Base-by-base conservation (phyloP, 2,113 vertebrate genomes). In the Pipa parva region DNA sequence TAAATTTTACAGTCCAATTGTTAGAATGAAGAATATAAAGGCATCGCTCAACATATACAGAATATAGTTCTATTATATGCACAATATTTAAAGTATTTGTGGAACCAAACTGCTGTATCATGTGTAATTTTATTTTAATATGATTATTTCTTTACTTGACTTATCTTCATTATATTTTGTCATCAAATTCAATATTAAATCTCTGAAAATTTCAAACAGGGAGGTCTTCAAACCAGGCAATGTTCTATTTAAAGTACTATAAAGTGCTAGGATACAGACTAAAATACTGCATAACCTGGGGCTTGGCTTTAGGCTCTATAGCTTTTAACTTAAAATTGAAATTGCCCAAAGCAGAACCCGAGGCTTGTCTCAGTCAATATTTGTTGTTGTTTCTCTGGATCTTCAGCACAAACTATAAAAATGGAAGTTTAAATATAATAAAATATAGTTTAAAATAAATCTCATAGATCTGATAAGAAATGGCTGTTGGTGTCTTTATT, bases 291-390 rank as follows among this genome's bases (percentile, higher is more conserved):
- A 49, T 18, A 15, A 20, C 46, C 36, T n/a, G 13, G 49, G 31
- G 46, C 24, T 49, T 28, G 17, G 29, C 65, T 58, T 37, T 37
- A 18, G 22, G 42, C 45, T 39, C 21, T 42, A 25, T 52, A 9
- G 20, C 37, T 66, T 57, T 57, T 59, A 22, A 50, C 64, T 68
- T 59, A 33, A 60, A 60, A 52, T 68, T 68, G 9, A 21, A n/a
- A 51, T 11, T 36, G 42, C 46, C 31, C 10, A 36, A 59, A 68
- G 25, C 65, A 37, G 10, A 42, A 50, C 56, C 58, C 39, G n/a
- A 48, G 64, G 64, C 55, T 37, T n/a, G 22, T 36, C 29, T 17
- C 49, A 31, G 36, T 25, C 42, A 49, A 20, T 13, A 24, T 45
- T 58, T 31, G 15, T 17, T 22, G 37, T 68, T 27, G 52, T 42